Evolutionary conservation across 2,888 invertebrate genomes (phyloP), one percentile per base, ranked within the genome.

Genomic region (Chrysina gloriosa): DNA sequence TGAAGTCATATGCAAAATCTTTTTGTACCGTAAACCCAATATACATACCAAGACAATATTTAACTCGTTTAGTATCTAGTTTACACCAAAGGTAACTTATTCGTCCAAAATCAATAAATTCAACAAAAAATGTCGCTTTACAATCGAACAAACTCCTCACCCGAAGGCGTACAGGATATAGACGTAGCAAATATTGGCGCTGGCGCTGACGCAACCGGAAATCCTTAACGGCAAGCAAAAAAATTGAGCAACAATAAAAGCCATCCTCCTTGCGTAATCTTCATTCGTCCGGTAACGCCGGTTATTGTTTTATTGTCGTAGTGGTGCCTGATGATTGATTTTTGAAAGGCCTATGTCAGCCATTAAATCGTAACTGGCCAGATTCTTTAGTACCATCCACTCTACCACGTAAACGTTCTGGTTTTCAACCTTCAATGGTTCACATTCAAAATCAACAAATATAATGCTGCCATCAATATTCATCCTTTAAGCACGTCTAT

Each of bases 351-450:
- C 93, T 84, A 64, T 91, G 91, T 74, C 88, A 86, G 48, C 96
- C 92, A 0, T 96, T 96, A 84, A 96, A 96, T 69, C 96, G 83
- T 42, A 96, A 84, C 79, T 96, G 96, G 0, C 96, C 96, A 0
- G 95, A 92, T 81, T 94, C 93, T 77, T 92, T 94, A 72, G 86
- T 88, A 0, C 96, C 96, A 2, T 94, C 95, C 78, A 95, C 92
- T 9, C 96, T 96, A 11, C 96, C 96, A 2, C 96, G 96, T 3
- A 95, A 84, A 71, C 96, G 83, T 71, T 96, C 85, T 1, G 96
- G 96, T 78, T 90, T 89, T 95, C 96, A 96, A 1, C 94, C 94
- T 67, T 86, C 85, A 82, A 77, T 68, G 94, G 85, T 78, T 89
- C 91, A 74, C 89, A 89, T 82, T 95, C 95, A 75, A 87, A 88